Conservation (phyloP, 2,797 vertebrate genomes). For the Brotula barbata region DNA sequence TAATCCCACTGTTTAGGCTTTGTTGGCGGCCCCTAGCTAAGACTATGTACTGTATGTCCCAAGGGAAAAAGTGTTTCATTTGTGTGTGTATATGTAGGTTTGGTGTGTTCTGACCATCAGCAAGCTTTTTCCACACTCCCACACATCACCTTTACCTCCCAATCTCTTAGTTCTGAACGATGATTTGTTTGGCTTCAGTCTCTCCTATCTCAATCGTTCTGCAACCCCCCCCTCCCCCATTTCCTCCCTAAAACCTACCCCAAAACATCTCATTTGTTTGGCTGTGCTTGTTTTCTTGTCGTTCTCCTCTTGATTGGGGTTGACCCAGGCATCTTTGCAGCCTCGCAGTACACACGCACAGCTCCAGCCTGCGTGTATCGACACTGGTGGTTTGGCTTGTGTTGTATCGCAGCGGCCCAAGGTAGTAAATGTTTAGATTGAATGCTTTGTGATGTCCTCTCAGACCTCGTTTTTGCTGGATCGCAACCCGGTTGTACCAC, state of each 20-base stretch:
- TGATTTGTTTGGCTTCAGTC: constrained; percentile 67
- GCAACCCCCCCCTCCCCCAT: constrained; percentile 5
- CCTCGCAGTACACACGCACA: constrained; percentile 38
- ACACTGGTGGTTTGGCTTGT: constrained; percentile 60
- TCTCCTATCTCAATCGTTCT: constrained; percentile 33
- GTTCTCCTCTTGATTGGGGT: constrained; percentile 68
- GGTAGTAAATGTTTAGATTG: constrained; percentile 68
- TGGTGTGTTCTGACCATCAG: constrained; percentile 6
- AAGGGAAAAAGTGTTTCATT: constrained; percentile 28
- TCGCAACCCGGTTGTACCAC: constrained; percentile 56
- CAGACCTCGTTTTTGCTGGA: constrained; percentile 62
- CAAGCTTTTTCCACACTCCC: constrained; percentile 23
- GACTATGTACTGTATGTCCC: constrained; percentile 35
- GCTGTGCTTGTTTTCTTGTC: constrained; percentile 65
- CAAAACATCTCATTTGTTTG: constrained; percentile 49
- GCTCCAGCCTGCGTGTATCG: constrained; percentile 34
- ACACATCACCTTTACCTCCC: constrained; percentile 34
- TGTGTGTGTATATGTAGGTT: constrained; percentile 36
- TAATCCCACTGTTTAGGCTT: constrained; percentile 73
- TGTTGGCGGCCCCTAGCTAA: constrained; percentile 55
- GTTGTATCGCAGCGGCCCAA: constrained; percentile 49
- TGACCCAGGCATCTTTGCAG: constrained; percentile 60
- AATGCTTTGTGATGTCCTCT: constrained; percentile 66
- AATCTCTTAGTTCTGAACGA: constrained; percentile 28
- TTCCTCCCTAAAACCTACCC: too few species aligned